Evolutionary conservation across 1,140 invertebrate genomes (phyloP), one percentile per base, ranked within the genome.

Genomic region (Oreohelix idahoensis): DNA sequence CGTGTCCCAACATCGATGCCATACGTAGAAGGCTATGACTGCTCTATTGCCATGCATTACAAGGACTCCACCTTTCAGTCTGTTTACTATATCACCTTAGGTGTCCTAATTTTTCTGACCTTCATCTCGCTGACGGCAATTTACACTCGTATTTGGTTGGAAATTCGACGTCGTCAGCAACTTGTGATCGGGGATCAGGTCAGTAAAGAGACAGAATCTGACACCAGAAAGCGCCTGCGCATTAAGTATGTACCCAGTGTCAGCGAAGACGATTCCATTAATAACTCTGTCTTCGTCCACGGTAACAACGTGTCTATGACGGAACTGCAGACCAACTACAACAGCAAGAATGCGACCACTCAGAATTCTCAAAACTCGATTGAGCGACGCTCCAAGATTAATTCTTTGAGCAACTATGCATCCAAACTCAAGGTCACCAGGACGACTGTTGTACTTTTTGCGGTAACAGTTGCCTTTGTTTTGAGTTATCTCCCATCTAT

Each of bases 401-500:
- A n/a, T 36, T 81, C 70, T 63, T 29, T 86, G 63, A 83, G 84
- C 73, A 77, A 51, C 38, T 82, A 83, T 53, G 81, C 86, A 26
- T 79, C 79, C 11, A 84, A 79, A 23, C 77, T 89, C 26, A 84
- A 86, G 49, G 86, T 89, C 23, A 89, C 84, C 42, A 84, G 86
- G 36, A 89, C 88, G 15, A 89, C 88, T 17, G 78, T 89, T 0
- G 85, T 90, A 26, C 77, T 90, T 8, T 88, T 90, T 70, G 85
- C 87, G 32, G 88, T 90, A 49, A 89, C 89, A 32, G 84, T 90
- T 0, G 86, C 85, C 10, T 90, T 90, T 75, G 83, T 89, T 5
- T 81, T 89, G 15, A 89, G 88, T 53, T 90, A 89, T 53, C 79
- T 90, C 13, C 89, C 89, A 0, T 79, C 84, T 17, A 83, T 89